Percentiles rank a stretch among this genome's conserved stretches.
Evolutionary conservation across 53 echinoderm and acorn worm species (phyloP).

Genomic region (Henricia sp.): DNA sequence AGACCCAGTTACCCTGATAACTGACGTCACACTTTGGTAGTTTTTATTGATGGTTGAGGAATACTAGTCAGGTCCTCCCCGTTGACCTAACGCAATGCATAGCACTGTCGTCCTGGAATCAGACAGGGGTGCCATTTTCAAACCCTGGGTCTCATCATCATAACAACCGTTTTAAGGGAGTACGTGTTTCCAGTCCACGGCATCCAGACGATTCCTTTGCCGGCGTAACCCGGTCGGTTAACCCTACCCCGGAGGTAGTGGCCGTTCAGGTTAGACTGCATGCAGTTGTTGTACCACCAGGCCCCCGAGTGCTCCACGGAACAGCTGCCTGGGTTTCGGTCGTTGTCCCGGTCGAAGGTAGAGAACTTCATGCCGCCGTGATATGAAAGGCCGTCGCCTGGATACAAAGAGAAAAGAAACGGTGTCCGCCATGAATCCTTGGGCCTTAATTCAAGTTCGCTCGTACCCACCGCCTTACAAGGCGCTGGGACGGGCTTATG

Average conservation of each 20-base stretch:
- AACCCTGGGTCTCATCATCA: constrained; percentile 12
- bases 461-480: too few relatives aligned
- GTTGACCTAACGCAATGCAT: too few relatives aligned
- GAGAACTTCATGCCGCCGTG: constrained; percentile 23
- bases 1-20: too few relatives aligned
- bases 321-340: not conserved
- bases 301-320: constrained; percentile 13
- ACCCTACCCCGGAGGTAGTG: constrained; percentile 1
- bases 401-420: not conserved
- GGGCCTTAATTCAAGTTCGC: too few relatives aligned
- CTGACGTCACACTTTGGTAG: too few relatives aligned
- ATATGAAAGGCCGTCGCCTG: constrained; percentile 8
- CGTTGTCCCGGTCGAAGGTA: constrained; percentile 18
- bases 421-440: not conserved
- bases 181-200: constrained; percentile 26
- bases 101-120: too few relatives aligned
- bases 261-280: constrained; percentile 46
- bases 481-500: too few relatives aligned
- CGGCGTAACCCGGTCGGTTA: not conserved
- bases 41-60: too few relatives aligned
- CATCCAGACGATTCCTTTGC: constrained; percentile 2
- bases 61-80: too few relatives aligned
- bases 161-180: constrained; percentile 26
- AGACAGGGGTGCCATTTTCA: too few relatives aligned
- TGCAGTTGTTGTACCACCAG: constrained; percentile 61